Percentiles rank a stretch among this genome's conserved stretches.
phyloP scores from a whole-genome alignment of 2,797 vertebrate species.

The Momotus momota region DNA sequence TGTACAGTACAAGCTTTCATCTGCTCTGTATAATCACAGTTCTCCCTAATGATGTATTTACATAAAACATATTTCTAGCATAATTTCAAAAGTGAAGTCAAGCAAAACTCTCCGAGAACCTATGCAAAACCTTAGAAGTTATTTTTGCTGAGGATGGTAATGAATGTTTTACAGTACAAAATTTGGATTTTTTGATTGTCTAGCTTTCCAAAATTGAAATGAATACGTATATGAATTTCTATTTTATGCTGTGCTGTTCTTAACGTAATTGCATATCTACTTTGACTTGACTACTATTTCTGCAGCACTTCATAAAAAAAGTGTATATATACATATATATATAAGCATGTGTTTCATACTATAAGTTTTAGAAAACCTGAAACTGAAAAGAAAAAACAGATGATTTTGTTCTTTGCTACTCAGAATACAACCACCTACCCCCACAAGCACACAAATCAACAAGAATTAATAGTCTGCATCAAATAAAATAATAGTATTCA shows the following conservation, averaged over 20 bases:
- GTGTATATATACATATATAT: rapidly evolving
- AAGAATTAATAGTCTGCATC: background rate
- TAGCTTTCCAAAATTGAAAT: conserved; percentile 29
- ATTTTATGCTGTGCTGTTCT: conserved; percentile 4
- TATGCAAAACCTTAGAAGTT: conserved; percentile 16
- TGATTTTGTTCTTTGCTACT: background rate
- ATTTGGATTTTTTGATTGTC: conserved; percentile 18
- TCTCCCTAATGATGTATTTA: conserved; percentile 54
- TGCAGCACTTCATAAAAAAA: background rate
- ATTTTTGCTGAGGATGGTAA: conserved; percentile 28
- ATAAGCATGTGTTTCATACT: background rate
- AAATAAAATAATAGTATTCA: background rate
- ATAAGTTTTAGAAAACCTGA: background rate
- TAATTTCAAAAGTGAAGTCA: conserved; percentile 63
- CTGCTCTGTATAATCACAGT: conserved; percentile 58
- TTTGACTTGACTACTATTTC: background rate
- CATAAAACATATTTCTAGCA: conserved; percentile 43
- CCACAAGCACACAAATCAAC: rapidly evolving
- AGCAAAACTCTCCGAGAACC: conserved; percentile 32
- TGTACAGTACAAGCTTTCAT: conserved; percentile 24
- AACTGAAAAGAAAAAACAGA: background rate
- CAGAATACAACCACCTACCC: background rate
- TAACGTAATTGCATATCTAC: background rate
- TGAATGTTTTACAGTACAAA: conserved; percentile 31
- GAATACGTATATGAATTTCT: background rate